phyloP scores from a whole-genome alignment of 2,113 vertebrate species.

The rat (Rattus norvegicus) region DNA sequence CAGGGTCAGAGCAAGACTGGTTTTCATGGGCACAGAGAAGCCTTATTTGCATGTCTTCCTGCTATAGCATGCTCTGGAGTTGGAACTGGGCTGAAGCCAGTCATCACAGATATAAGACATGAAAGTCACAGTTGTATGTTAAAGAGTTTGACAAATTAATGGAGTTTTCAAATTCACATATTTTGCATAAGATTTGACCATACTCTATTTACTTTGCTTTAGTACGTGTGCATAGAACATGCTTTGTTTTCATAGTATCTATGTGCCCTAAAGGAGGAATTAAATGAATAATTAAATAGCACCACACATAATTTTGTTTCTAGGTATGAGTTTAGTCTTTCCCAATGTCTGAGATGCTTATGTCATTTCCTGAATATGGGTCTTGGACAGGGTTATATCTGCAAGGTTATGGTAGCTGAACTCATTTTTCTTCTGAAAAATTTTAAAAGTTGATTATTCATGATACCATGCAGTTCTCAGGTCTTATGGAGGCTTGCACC shows the following conservation, averaged over 20 bases:
- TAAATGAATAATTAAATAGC: not conserved
- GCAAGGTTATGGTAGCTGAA: not conserved
- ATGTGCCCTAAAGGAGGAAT: accelerated
- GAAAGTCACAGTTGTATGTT: no score
- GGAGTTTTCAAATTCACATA: not conserved
- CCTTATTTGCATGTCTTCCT: no score
- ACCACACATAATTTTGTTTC: accelerated
- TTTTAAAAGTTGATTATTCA: not conserved
- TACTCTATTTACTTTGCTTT: not conserved
- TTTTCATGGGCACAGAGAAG: no score
- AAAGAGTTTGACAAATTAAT: not conserved
- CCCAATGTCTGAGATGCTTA: no score
- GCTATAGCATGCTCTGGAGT: not conserved
- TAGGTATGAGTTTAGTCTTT: no score
- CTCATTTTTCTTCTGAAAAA: accelerated
- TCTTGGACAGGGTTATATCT: not conserved
- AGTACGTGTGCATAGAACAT: no score
- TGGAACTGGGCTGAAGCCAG: accelerated
- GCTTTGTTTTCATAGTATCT: not conserved
- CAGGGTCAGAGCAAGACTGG: not conserved
- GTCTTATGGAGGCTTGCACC: accelerated
- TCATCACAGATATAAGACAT: not conserved
- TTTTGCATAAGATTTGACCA: not conserved
- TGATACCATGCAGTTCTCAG: not conserved
- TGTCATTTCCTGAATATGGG: accelerated